Evolutionary conservation across 2,888 invertebrate species (phyloP).

Genomic region (Drosophila conformis): DNA sequence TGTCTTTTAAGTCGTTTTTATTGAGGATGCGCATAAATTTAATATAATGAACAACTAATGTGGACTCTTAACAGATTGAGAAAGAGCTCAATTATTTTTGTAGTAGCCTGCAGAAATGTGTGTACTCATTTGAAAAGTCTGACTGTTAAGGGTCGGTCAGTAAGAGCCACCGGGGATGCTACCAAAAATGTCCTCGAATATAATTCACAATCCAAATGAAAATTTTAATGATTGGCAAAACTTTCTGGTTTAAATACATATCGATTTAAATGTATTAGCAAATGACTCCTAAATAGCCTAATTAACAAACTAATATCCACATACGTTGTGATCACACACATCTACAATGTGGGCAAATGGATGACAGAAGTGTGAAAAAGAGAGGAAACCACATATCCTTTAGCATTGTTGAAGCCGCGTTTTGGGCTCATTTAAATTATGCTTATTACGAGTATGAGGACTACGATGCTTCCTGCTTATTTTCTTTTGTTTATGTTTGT

Average conservation of each 20-base stretch:
- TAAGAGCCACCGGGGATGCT: too few relatives aligned
- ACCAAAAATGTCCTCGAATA: neutral
- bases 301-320: neutral
- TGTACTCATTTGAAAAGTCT: neutral
- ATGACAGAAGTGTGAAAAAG: neutral
- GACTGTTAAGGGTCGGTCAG: neutral
- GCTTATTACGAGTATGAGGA: slow-evolving; percentile 62
- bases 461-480: slow-evolving; percentile 66
- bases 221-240: neutral
- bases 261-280: too few relatives aligned
- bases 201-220: neutral
- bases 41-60: slow-evolving; percentile 33
- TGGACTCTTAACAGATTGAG: slow-evolving; percentile 2
- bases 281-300: neutral
- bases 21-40: slow-evolving; percentile 34
- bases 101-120: slow-evolving; percentile 3
- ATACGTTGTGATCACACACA: slow-evolving; percentile 16
- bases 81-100: slow-evolving; percentile 46
- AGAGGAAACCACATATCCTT: slow-evolving; percentile 35
- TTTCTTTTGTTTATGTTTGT: slow-evolving; percentile 66
- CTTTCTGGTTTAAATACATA: neutral
- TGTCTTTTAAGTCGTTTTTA: slow-evolving; percentile 56
- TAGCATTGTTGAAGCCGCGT: slow-evolving; percentile 60
- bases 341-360: slow-evolving; percentile 3
- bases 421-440: slow-evolving; percentile 58